These are phyloP conservation scores for Pectinophora gossypiella DNA, from an alignment of 1,140 invertebrate species.

Conservation along the genomic window DNA sequence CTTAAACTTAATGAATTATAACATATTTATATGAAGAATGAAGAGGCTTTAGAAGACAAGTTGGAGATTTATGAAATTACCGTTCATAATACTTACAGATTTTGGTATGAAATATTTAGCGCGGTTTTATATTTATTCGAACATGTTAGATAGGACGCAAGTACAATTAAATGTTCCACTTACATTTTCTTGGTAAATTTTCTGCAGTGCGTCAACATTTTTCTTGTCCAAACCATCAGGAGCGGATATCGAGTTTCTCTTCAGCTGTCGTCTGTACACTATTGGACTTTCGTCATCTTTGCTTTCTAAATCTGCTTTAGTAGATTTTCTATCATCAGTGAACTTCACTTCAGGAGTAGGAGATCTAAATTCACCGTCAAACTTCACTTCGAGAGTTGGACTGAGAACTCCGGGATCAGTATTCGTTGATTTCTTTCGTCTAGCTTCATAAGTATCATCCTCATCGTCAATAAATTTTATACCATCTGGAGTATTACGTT, in stretches of 20 bases:
- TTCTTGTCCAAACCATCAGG: constrained; percentile 17
- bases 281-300: constrained; percentile 21
- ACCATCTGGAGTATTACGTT: constrained; percentile 35
- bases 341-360: constrained; percentile 43
- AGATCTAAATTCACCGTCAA: constrained; percentile 18
- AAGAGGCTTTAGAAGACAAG: too few relatives aligned
- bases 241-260: constrained; percentile 19
- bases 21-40: too few relatives aligned
- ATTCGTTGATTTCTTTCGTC: constrained; percentile 7
- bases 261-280: constrained; percentile 19
- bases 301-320: not conserved
- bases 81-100: too few relatives aligned
- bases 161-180: too few relatives aligned
- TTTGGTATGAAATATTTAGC: too few relatives aligned
- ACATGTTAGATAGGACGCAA: too few relatives aligned
- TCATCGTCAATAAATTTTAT: constrained; percentile 42
- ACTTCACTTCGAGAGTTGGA: constrained; percentile 9
- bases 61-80: too few relatives aligned
- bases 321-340: not conserved
- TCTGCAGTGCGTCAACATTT: constrained; percentile 9
- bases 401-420: constrained; percentile 14
- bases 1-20: too few relatives aligned
- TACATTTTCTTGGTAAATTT: constrained; percentile 17
- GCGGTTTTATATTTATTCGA: too few relatives aligned
- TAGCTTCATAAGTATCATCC: constrained; percentile 4